A percentile compares a stretch with the other conserved stretches of the same genome.
Evolutionary conservation across 2,797 vertebrate genomes (phyloP).

Genomic region (Chelmon rostratus): DNA sequence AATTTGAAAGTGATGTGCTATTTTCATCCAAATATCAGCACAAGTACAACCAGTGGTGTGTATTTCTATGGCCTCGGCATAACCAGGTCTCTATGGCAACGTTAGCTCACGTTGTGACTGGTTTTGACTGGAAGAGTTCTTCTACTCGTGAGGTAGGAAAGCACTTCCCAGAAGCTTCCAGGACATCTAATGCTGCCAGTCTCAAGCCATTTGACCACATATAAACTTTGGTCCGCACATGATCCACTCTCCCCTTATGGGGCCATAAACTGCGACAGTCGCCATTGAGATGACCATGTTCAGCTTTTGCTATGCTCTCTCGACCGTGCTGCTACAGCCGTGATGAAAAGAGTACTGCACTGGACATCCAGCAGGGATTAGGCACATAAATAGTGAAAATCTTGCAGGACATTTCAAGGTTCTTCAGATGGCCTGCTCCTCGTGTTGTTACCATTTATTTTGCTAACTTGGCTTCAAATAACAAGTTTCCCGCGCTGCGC

Average conservation of each 20-base stretch:
- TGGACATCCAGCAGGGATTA: not conserved
- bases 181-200: not conserved
- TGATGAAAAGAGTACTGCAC: not conserved
- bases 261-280: not conserved
- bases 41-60: no score
- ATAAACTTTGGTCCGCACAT: not conserved
- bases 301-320: not conserved
- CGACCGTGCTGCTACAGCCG: not conserved
- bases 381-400: not conserved
- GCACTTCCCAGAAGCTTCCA: no score
- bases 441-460: constrained; percentile 4
- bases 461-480: constrained; percentile 9
- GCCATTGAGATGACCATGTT: not conserved
- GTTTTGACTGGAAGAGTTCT: no score
- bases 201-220: not conserved
- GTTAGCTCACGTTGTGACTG: no score
- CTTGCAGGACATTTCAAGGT: constrained; percentile 11
- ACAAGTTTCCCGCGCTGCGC: not conserved
- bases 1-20: no score
- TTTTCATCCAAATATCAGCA: no score
- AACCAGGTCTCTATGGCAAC: no score
- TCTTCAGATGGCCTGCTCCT: not conserved
- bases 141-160: no score
- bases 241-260: not conserved
- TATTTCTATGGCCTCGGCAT: no score